phyloP scores from a whole-genome alignment of 2,113 vertebrate species.

The Ibidorhyncha struthersii region DNA sequence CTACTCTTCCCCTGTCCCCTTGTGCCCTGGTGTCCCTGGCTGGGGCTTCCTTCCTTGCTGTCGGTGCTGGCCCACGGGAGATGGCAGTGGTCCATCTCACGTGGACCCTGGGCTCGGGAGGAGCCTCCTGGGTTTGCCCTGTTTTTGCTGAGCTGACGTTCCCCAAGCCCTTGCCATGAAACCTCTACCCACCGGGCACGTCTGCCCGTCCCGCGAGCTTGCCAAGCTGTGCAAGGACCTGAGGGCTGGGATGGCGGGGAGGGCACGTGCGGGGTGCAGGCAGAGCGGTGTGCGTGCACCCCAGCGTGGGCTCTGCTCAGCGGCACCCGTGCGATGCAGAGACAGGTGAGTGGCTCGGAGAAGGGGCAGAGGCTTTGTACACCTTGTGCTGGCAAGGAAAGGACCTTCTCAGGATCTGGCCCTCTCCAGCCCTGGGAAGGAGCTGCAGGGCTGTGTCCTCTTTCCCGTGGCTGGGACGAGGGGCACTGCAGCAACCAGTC shows the following conservation, averaged over 20 bases:
- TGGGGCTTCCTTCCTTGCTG: background rate
- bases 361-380: too few relatives aligned
- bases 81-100: background rate
- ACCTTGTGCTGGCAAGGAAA: background rate
- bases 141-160: background rate
- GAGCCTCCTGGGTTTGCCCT: background rate
- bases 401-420: background rate
- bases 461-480: fast-evolving
- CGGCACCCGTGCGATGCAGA: fast-evolving
- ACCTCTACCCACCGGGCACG: fast-evolving
- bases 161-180: background rate
- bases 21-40: fast-evolving
- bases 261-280: fast-evolving
- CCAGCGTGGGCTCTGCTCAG: background rate
- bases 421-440: background rate
- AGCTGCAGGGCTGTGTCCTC: background rate
- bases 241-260: background rate
- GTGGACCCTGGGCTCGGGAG: fast-evolving
- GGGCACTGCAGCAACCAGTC: background rate
- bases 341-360: fast-evolving
- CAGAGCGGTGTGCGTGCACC: background rate
- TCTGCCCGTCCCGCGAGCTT: background rate
- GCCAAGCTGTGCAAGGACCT: background rate
- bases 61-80: fast-evolving
- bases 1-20: background rate